A percentile compares a stretch with the other conserved stretches of the same genome.
phyloP scores from a whole-genome alignment of 2,888 invertebrate species.

The Phengaris alcon region DNA sequence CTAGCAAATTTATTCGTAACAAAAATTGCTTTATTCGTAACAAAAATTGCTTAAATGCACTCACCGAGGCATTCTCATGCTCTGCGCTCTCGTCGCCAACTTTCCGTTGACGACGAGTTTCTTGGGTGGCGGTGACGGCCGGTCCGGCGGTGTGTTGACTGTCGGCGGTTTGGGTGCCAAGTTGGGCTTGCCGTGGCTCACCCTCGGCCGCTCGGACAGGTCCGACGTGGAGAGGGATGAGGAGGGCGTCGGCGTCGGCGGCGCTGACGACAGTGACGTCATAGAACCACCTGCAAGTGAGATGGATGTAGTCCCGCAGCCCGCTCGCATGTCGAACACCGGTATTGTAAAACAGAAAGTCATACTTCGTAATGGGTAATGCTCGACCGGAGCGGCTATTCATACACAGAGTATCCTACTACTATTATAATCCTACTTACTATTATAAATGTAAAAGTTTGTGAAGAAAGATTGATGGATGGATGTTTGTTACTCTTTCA shows the following conservation, averaged over 20 bases:
- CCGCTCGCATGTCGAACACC: too few species aligned
- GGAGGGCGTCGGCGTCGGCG: constrained; percentile 56
- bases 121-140: constrained; percentile 84
- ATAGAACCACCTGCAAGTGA: constrained; percentile 65
- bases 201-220: constrained; percentile 70
- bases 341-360: too few species aligned
- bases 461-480: too few species aligned
- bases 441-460: too few species aligned
- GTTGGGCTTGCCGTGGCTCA: constrained; percentile 88
- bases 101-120: constrained; percentile 80
- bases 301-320: not conserved
- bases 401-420: too few species aligned
- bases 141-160: constrained; percentile 58
- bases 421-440: too few species aligned
- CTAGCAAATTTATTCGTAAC: too few species aligned
- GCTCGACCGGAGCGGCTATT: too few species aligned
- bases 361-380: too few species aligned
- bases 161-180: constrained; percentile 90
- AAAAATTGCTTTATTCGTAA: too few species aligned
- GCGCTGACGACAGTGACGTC: constrained; percentile 63
- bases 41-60: not conserved
- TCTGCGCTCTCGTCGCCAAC: constrained; percentile 86
- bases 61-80: constrained; percentile 89
- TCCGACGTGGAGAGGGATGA: constrained; percentile 70
- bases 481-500: too few species aligned